Evolutionary conservation across 2,888 invertebrate species (phyloP), one percentile per base, ranked within the genome.

Genomic region (Acleris literana): DNA sequence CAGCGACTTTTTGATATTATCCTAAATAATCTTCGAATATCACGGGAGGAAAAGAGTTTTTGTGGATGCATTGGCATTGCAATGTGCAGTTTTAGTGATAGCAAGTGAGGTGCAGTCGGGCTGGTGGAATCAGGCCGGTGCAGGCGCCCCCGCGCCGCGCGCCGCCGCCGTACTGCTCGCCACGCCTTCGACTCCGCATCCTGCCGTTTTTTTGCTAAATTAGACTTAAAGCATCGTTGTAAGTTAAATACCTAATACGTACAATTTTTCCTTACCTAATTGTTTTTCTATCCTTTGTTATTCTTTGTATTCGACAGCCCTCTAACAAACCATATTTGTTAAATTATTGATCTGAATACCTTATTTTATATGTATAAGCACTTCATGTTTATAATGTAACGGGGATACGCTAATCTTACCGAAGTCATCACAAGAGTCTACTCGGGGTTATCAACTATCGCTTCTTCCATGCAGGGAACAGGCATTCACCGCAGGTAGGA

Each of bases 141-240:
- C 60, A 55, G 53, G 49, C 64, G 61, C 58, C 55, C 58, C 48
- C 63, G 58, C 55, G 55, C 63, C 63, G 59, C 68, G 53, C 65
- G 69, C 72, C 72, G 72, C 74, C 76, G 78, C 79, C 80, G 72
- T 74, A 79, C 81, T 77, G 80, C 81, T 83, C 85, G 88, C 85
- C 86, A 87, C 87, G 87, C 88, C 88, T 87, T 77, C 81, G 76
- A 85, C 85, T 85, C 80, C 81, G 79, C 87, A 88, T 89, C 89
- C 88, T 90, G 89, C 78, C 81, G 75, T 85, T 88, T 87, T 39
- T 90, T 88, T 88, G 84, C 84, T 76, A 86, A 87, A 87, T 86
- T 85, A 86, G 76, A 80, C 79, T 84, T 78, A 85, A 85, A 78
- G 78, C 82, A 83, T 85, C 84, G 82, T 85, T 83, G 81, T 83